Evolutionary conservation across 2,888 invertebrate genomes (phyloP).

Genomic region (Petrophora chlorosata): DNA sequence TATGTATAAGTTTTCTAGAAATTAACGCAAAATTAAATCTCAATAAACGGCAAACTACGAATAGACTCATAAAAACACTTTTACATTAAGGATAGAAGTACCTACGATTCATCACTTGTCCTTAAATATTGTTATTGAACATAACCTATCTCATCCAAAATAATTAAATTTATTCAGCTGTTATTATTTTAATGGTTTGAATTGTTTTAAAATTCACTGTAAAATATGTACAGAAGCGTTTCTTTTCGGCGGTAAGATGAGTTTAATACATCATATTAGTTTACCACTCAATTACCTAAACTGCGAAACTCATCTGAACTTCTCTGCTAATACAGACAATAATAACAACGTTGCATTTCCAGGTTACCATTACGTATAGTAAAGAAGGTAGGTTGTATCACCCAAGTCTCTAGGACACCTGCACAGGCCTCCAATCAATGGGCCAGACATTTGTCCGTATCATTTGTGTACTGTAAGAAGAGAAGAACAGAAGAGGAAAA

Average conservation of each 20-base stretch:
- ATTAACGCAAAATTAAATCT: too few species aligned
- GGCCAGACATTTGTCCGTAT: slow-evolving; percentile 55
- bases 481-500: slow-evolving; percentile 85
- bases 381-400: slow-evolving; percentile 49
- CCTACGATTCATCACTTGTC: too few species aligned
- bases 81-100: too few species aligned
- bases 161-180: too few species aligned
- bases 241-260: slow-evolving; percentile 60
- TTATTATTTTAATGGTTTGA: too few species aligned
- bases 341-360: slow-evolving; percentile 11
- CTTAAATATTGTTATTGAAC: too few species aligned
- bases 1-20: too few species aligned
- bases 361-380: slow-evolving; percentile 57
- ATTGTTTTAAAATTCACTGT: too few species aligned
- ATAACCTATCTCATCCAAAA: too few species aligned
- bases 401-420: slow-evolving; percentile 39
- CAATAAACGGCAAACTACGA: too few species aligned
- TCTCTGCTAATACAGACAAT: background rate
- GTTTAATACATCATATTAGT: background rate
- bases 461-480: slow-evolving; percentile 78
- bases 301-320: background rate
- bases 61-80: too few species aligned
- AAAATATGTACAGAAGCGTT: slow-evolving; percentile 65
- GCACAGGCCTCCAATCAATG: slow-evolving; percentile 35
- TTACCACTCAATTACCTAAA: background rate